Percentiles rank a stretch among this genome's conserved stretches.
phyloP scores from a whole-genome alignment of 2,888 invertebrate species.

The Germaria angustata region DNA sequence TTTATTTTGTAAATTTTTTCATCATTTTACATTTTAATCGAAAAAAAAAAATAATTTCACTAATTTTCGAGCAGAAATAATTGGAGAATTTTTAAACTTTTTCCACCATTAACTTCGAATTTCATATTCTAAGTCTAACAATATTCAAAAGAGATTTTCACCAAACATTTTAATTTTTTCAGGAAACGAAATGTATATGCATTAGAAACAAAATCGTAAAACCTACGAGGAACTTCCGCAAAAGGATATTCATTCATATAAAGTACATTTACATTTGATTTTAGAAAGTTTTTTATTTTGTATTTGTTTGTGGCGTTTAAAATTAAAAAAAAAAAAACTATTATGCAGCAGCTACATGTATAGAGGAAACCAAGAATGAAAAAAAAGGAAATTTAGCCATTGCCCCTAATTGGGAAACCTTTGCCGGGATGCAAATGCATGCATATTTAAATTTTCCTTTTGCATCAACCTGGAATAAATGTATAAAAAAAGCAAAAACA shows the following conservation, averaged over 20 bases:
- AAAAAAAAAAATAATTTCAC: too few species aligned
- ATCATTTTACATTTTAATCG: too few species aligned
- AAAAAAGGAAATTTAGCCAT: not conserved
- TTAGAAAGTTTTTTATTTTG: not conserved
- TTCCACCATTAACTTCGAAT: not conserved
- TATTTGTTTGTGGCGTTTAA: not conserved
- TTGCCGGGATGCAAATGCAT: constrained; percentile 3
- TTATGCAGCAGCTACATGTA: not conserved
- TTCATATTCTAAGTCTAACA: too few species aligned
- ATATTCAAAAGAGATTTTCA: too few species aligned
- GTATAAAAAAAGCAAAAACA: not conserved
- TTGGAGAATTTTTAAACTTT: too few species aligned
- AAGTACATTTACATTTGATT: constrained; percentile 44
- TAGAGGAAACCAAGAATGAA: not conserved
- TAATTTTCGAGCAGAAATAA: too few species aligned
- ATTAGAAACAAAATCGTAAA: not conserved
- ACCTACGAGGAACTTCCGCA: constrained; percentile 1
- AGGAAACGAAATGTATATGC: not conserved
- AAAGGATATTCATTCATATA: constrained; percentile 23
- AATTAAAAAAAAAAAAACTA: too few species aligned
- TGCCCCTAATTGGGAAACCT: not conserved
- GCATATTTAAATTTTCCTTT: constrained; percentile 5
- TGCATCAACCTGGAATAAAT: constrained; percentile 4
- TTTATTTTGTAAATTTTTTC: too few species aligned
- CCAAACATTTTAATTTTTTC: not conserved